Base-by-base conservation (phyloP, 1,140 invertebrate genomes). In the Trissolcus basalis region DNA sequence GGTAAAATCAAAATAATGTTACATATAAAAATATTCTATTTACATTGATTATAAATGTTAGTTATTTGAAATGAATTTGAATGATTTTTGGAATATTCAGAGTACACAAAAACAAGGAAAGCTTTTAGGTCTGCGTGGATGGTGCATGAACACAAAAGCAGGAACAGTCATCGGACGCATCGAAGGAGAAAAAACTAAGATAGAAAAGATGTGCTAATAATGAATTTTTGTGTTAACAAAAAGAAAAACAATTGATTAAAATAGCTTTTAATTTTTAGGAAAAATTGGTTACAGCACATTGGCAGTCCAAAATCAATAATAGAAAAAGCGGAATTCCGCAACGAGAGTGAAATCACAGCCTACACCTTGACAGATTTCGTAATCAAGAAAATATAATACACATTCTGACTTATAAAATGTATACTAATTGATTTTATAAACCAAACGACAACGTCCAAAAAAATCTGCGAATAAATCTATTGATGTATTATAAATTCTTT, bases 81-180 rank as follows among this genome's bases (percentile, higher is more conserved):
- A n/a, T n/a, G n/a, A 9, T 9, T 39, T 39, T 11, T 11, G 2
- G 2, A 39, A 39, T 3, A 11, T 68, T 78, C 55, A 94, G 93
- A 89, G 91, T 67, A 95, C 94, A 4, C 90, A 93, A 81, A 86
- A 90, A 76, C 89, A 92, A 85, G 93, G 91, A 0, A 90, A 91
- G 54, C 90, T 91, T 77, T 85, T 94, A 12, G 89, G 90, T 3
- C 77, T 95, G 0, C 90, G 88, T 79, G 94, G 94, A 12, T 96
- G 93, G 93, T 94, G 93, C 74, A 92, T 91, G 89, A 96, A 96
- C 81, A 95, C 94, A 0, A 73, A 88, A 0, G 67, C 85, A 50
- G 92, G 90, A n/a, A 95, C 94, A 4, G 94, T 96, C 0, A 80
- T 91, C 27, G 94, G 94, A 10, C 88, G 90, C 50, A 80, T 94